Percentiles rank a stretch among this genome's conserved stretches.
These are phyloP conservation scores for Apodemia zela DNA, from an alignment of 2,888 invertebrate species.

Conservation along the genomic window DNA sequence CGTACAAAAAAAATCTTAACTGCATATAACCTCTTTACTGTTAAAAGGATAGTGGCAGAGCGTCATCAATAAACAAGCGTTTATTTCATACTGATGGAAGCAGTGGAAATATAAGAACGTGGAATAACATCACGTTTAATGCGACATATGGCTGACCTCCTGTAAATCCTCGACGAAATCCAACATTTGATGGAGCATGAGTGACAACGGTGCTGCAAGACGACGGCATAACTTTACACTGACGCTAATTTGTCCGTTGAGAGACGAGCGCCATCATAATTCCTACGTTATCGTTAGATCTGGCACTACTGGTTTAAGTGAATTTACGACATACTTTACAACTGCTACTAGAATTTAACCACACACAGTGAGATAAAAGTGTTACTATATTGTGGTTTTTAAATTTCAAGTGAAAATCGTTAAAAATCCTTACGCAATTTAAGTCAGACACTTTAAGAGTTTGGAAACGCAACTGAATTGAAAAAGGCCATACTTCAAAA, in stretches of 20 bases:
- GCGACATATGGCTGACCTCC: slow-evolving; percentile 71
- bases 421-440: neutral
- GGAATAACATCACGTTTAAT: slow-evolving; percentile 69
- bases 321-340: slow-evolving; percentile 57
- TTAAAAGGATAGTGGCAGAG: too few species aligned
- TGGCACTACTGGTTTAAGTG: slow-evolving; percentile 55
- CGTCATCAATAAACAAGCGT: slow-evolving; percentile 25
- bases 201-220: slow-evolving; percentile 56
- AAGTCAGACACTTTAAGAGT: slow-evolving; percentile 1
- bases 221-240: slow-evolving; percentile 67
- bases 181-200: slow-evolving; percentile 80
- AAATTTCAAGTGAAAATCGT: neutral
- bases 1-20: slow-evolving; percentile 14
- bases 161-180: slow-evolving; percentile 71
- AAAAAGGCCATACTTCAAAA: slow-evolving; percentile 49
- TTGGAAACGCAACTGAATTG: slow-evolving; percentile 28
- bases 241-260: slow-evolving; percentile 71
- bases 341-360: slow-evolving; percentile 59
- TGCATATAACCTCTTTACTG: too few species aligned
- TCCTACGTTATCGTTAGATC: slow-evolving; percentile 62
- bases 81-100: slow-evolving; percentile 43
- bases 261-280: slow-evolving; percentile 59
- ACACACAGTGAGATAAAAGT: neutral
- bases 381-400: neutral
- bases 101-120: slow-evolving; percentile 64